Conservation (phyloP, 2,888 invertebrate genomes). For the Aspidiotus destructor region DNA sequence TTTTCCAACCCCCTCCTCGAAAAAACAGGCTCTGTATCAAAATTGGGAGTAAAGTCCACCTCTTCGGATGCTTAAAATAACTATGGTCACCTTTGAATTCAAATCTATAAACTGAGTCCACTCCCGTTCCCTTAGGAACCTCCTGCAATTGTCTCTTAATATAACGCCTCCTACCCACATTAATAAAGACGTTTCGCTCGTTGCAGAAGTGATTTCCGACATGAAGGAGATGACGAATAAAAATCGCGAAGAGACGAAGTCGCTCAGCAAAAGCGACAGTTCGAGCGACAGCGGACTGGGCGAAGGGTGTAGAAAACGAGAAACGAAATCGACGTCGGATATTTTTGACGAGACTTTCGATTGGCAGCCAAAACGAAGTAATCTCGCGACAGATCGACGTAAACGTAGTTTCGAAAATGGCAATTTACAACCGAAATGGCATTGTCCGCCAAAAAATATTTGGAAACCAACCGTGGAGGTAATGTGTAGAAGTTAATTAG, state of each 20-base stretch:
- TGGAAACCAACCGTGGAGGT: constrained; percentile 74
- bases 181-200: no score
- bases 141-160: no score
- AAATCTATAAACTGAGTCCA: no score
- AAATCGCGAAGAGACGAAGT: constrained; percentile 15
- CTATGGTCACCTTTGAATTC: no score
- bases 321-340: constrained; percentile 14
- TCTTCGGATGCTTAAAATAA: no score
- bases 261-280: constrained; percentile 23
- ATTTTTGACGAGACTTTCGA: constrained; percentile 5
- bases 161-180: no score
- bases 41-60: no score
- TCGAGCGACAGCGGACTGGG: constrained; percentile 29
- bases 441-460: constrained; percentile 65
- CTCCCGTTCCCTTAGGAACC: no score
- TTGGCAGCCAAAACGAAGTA: neutral
- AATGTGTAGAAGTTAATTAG: constrained; percentile 36
- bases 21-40: no score
- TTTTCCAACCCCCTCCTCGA: no score
- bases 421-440: constrained; percentile 47
- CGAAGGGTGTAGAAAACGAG: constrained; percentile 9
- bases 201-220: constrained; percentile 2
- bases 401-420: constrained; percentile 31
- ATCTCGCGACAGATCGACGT: constrained; percentile 15
- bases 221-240: constrained; percentile 7